Conservation (phyloP, 1,140 invertebrate species). For the Heliconius eleuchia region DNA sequence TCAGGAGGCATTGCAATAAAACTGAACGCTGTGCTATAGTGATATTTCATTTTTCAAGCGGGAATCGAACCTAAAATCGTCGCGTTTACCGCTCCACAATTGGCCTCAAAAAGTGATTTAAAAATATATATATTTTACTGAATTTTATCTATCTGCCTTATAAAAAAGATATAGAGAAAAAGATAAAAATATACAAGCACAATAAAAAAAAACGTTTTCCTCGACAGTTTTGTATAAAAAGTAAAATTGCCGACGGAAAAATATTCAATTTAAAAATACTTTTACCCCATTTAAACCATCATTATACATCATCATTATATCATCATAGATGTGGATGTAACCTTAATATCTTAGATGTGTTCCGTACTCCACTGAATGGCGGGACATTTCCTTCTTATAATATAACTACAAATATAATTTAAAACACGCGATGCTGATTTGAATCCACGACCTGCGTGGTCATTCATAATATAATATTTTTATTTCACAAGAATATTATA, state of each 20-base stretch:
- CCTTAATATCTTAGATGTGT: background rate
- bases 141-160: too few relatives aligned
- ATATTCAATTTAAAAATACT: background rate
- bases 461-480: background rate
- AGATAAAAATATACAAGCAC: background rate
- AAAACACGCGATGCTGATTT: conserved; percentile 14
- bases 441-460: conserved; percentile 11
- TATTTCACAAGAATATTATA: too few relatives aligned
- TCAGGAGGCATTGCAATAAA: too few relatives aligned
- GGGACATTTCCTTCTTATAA: background rate
- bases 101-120: too few relatives aligned
- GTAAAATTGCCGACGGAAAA: background rate
- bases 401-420: conserved; percentile 11
- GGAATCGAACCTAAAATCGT: too few relatives aligned
- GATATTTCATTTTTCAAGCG: too few relatives aligned
- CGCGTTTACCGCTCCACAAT: too few relatives aligned
- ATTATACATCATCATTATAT: background rate
- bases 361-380: background rate
- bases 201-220: background rate
- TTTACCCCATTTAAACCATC: background rate
- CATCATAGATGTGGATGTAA: background rate
- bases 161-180: too few relatives aligned
- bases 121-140: too few relatives aligned
- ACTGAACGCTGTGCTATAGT: too few relatives aligned
- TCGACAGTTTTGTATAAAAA: background rate